Base-by-base conservation (phyloP, 2,113 vertebrate genomes). In the Xyliphius kryptos region DNA sequence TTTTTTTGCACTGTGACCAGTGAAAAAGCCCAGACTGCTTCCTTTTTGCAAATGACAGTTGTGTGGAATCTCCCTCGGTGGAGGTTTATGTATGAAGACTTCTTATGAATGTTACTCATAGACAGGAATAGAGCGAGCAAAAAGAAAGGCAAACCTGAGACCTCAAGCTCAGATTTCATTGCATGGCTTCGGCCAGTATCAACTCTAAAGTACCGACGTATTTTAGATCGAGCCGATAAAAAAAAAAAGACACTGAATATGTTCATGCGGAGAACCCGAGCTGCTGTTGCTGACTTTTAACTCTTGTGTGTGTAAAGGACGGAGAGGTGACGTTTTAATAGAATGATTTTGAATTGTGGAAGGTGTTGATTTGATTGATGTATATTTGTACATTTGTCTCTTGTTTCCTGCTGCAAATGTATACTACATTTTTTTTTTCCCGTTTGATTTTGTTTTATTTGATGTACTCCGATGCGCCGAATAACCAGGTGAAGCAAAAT, bases 31-130 rank as follows among this genome's bases (percentile, higher is more conserved):
- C 92, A 91, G 91, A 92, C 87, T 88, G 84, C 87, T 92, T 92
- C 89, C 90, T 89, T 86, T 97, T 97, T 95, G 95, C 94, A 97
- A 93, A 96, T 91, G 83, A 91, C 89, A 90, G 92, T 90, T 92
- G 88, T 89, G 89, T 85, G 85, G 90, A 86, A 83, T 88, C 88
- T 90, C 89, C 89, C 93, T 85, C 80, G 84, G 86, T 82, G 85
- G 90, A 78, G 89, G 64, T 68, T 72, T 74, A 86, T 88, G 85
- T 89, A 91, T 92, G 92, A 94, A 96, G 92, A 92, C 93, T 91
- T 61, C 48, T 36, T 53, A 65, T 67, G 69, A 71, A 67, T 89
- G 87, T 88, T 58, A 63, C 81, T 87, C 86, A 88, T 85, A 17
- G 83, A 88, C 86, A 87, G 81, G 81, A 80, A 69, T 84, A 78